A percentile compares a stretch with the other conserved stretches of the same genome.
These are phyloP conservation scores for Tichodroma muraria DNA, from an alignment of 2,113 vertebrate genomes.

Conservation along the genomic window DNA sequence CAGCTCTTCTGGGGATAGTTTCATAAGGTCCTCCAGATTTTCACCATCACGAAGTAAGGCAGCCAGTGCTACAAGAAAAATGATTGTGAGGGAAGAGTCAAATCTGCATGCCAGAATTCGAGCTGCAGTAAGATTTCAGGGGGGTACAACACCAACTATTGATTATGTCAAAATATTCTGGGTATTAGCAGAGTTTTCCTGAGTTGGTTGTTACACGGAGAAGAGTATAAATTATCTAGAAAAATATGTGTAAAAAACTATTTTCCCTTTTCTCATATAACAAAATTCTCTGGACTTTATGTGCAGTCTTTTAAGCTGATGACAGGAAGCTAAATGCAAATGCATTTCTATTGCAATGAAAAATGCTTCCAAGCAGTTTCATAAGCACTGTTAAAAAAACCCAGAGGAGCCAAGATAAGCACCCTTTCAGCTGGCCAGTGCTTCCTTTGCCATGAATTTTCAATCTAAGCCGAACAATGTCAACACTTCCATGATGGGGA, in stretches of 20 bases:
- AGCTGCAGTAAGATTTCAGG: neutral
- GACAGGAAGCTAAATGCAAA: neutral
- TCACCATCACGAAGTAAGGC: constrained; percentile 92
- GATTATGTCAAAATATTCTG: neutral
- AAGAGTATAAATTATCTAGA: neutral
- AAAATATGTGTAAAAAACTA: neutral
- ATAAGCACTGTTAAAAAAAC: neutral
- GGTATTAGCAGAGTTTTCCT: neutral
- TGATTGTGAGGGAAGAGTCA: neutral
- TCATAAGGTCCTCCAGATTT: constrained; percentile 94
- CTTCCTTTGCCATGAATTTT: neutral
- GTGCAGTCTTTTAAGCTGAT: neutral
- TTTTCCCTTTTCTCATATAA: neutral
- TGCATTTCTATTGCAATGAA: neutral
- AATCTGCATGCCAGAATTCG: neutral
- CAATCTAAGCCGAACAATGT: neutral
- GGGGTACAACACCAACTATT: neutral
- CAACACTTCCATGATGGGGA: neutral
- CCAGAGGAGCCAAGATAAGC: neutral
- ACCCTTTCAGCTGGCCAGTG: neutral
- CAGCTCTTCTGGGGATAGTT: constrained; percentile 92
- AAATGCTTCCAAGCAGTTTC: neutral
- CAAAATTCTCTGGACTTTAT: neutral
- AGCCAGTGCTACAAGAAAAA: constrained; percentile 80
- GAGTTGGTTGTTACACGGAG: neutral